Evolutionary conservation across 2,113 vertebrate species (phyloP).

Genomic region (Burhinus oedicnemus): DNA sequence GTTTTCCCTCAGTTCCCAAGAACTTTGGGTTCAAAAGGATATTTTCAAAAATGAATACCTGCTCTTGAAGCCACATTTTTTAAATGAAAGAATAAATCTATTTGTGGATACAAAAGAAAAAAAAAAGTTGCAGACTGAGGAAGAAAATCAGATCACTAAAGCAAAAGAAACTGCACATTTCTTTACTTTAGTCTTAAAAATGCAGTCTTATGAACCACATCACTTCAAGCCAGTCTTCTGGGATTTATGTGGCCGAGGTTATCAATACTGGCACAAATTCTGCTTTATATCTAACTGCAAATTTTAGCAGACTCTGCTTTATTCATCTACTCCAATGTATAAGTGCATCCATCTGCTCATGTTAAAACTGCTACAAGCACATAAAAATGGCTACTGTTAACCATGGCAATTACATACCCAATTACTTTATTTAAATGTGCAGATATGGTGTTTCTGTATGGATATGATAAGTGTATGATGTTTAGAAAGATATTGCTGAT

Average conservation of each 20-base stretch:
- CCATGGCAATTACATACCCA: neutral
- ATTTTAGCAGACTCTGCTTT: neutral
- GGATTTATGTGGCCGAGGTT: neutral
- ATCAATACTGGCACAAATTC: neutral
- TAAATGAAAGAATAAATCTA: neutral
- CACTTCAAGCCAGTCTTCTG: neutral
- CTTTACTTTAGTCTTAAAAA: neutral
- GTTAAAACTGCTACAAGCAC: neutral
- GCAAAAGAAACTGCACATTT: neutral
- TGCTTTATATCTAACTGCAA: neutral
- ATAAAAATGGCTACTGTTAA: neutral
- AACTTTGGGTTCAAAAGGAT: neutral
- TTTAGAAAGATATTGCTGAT: neutral
- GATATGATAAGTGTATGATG: neutral
- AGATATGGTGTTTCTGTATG: neutral
- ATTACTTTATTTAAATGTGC: neutral
- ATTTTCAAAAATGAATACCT: neutral
- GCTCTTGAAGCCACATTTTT: neutral
- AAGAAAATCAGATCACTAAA: neutral
- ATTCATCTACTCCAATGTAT: neutral
- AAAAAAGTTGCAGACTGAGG: neutral
- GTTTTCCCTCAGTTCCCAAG: neutral
- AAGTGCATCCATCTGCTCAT: neutral
- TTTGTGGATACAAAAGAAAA: neutral
- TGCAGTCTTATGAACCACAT: neutral